Evolutionary conservation across 2,113 vertebrate species (phyloP).

Genomic region (Geococcyx californianus): DNA sequence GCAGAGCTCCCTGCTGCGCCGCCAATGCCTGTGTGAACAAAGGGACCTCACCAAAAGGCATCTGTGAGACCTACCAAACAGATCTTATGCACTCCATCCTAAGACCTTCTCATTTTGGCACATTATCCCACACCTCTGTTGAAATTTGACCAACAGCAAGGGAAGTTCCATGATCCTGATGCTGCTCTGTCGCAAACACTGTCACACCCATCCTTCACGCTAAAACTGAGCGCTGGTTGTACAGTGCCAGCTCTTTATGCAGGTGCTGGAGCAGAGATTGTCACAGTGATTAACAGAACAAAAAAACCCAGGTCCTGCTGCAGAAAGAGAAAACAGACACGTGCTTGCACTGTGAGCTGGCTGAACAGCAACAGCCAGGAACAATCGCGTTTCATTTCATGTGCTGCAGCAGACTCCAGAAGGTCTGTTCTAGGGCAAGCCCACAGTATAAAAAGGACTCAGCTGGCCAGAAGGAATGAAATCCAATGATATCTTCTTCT

Average conservation of each 20-base stretch:
- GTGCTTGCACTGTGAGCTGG: not conserved
- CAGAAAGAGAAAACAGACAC: not conserved
- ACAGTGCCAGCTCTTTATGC: not conserved
- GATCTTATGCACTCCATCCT: not conserved
- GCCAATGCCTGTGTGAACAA: accelerated
- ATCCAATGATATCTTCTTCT: constrained; percentile 4
- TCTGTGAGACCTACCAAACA: not conserved
- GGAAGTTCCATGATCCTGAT: accelerated
- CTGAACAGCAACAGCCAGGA: not conserved
- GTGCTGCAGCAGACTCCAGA: not conserved
- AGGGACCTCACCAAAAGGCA: not conserved
- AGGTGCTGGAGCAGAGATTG: not conserved
- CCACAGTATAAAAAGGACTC: not conserved
- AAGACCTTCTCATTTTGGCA: not conserved
- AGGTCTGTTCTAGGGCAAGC: not conserved
- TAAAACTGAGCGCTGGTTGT: not conserved
- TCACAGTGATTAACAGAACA: not conserved
- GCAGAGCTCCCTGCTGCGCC: not conserved
- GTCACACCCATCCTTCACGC: not conserved
- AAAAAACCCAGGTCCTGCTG: not conserved
- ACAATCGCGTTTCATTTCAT: not conserved
- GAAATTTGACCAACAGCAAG: not conserved
- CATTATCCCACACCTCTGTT: not conserved
- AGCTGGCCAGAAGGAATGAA: not conserved
- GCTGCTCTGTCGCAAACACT: not conserved